Evolutionary conservation across 1,140 invertebrate species (phyloP).

Genomic region (Drosophila hydei): DNA sequence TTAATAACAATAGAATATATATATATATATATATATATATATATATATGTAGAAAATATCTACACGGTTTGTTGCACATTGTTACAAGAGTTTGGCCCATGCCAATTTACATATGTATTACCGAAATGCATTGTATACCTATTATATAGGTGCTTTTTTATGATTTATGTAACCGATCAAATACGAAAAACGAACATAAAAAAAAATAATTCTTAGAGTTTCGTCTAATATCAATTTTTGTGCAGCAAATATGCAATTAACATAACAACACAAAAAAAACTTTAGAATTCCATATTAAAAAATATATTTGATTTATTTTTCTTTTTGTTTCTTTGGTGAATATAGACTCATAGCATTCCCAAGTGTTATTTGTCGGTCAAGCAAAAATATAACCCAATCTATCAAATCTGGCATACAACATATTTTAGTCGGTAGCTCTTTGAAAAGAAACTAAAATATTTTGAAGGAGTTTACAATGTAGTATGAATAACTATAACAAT

Average conservation of each 20-base stretch:
- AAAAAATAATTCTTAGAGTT: not conserved
- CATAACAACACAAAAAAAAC: too few relatives aligned
- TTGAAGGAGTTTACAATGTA: too few relatives aligned
- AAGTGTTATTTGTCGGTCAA: too few relatives aligned
- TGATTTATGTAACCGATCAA: not conserved
- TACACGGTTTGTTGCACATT: conserved; percentile 13
- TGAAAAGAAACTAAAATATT: too few relatives aligned
- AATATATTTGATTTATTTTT: not conserved
- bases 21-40: conserved; percentile 8
- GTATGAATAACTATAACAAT: too few relatives aligned
- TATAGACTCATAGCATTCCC: too few relatives aligned
- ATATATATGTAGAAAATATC: conserved; percentile 11
- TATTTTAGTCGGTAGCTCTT: too few relatives aligned
- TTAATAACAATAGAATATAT: not conserved
- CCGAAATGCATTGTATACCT: conserved; percentile 15
- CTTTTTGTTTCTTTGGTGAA: not conserved
- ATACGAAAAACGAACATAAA: not conserved
- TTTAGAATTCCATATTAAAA: too few relatives aligned
- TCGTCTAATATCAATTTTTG: not conserved
- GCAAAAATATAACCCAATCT: too few relatives aligned
- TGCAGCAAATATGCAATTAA: not conserved
- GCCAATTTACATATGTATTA: conserved; percentile 17
- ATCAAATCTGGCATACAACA: too few relatives aligned
- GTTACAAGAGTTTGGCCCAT: conserved; percentile 3
- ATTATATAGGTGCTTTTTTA: conserved; percentile 30